Conservation (phyloP, 64 coral and sea anemone species). For the Pocillopora damicornis region DNA sequence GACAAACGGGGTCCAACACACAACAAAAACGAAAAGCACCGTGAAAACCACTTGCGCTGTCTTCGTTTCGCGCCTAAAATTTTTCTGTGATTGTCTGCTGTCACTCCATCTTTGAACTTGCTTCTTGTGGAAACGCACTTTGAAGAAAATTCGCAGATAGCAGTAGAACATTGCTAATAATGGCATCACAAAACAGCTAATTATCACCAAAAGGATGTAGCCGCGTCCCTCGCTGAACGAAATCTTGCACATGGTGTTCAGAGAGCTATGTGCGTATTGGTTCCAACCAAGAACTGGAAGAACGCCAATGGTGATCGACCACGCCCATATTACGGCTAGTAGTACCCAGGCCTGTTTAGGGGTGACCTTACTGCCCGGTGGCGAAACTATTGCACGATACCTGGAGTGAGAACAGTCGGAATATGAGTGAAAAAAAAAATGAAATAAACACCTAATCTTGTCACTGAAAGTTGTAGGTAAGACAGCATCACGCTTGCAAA, state of each 20-base stretch:
- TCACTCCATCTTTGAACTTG: slow-evolving; percentile 62
- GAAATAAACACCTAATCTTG: neutral
- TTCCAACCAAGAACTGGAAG: slow-evolving; percentile 80
- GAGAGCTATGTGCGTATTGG: slow-evolving; percentile 48
- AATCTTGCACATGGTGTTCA: slow-evolving; percentile 82
- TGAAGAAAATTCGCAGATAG: slow-evolving; percentile 77
- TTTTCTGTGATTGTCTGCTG: neutral
- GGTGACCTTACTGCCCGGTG: slow-evolving; percentile 65
- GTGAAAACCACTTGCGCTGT: slow-evolving; percentile 91
- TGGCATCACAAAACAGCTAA: slow-evolving; percentile 78
- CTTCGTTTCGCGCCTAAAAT: slow-evolving; percentile 76
- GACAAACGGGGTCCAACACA: slow-evolving; percentile 90
- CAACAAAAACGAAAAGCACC: slow-evolving; percentile 81
- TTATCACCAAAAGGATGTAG: slow-evolving; percentile 62
- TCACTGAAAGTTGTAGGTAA: too few relatives aligned
- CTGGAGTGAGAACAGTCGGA: slow-evolving; percentile 11
- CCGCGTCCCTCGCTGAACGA: slow-evolving; percentile 69
- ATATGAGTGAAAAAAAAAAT: neutral
- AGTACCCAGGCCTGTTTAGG: slow-evolving; percentile 67
- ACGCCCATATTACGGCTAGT: slow-evolving; percentile 58
- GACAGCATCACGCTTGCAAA: too few relatives aligned
- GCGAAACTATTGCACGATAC: slow-evolving; percentile 87
- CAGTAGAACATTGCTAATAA: slow-evolving; percentile 85
- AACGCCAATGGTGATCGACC: slow-evolving; percentile 55
- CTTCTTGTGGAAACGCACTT: slow-evolving; percentile 71